These are phyloP conservation scores for Gryon sp. DNA, from an alignment of 1,140 invertebrate species.

Conservation along the genomic window DNA sequence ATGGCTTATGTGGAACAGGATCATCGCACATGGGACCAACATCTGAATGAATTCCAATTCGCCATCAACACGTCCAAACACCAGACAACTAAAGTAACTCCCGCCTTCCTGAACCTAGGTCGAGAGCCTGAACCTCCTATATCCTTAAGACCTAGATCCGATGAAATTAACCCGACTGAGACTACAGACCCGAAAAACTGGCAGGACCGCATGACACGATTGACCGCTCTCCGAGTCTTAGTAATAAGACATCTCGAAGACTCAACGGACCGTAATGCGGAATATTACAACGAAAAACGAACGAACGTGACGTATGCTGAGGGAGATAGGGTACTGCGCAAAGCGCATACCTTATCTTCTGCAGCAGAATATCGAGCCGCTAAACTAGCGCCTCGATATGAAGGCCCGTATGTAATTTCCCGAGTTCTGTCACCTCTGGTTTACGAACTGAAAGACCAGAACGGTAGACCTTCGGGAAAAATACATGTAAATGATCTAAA, in stretches of 20 bases:
- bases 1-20: not conserved
- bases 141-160: not conserved
- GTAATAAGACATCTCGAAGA: slow-evolving; percentile 1
- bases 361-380: not conserved
- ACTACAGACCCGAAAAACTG: not conserved
- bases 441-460: not conserved
- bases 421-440: not conserved
- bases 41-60: slow-evolving; percentile 3
- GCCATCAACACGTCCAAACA: not conserved
- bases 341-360: not conserved
- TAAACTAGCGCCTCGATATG: slow-evolving; percentile 1
- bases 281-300: not conserved
- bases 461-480: not conserved
- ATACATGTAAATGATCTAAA: not conserved
- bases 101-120: slow-evolving; percentile 4
- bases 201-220: not conserved
- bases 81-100: not conserved
- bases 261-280: not conserved
- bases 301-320: not conserved
- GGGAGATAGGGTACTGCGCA: not conserved
- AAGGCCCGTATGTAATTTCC: slow-evolving; percentile 7
- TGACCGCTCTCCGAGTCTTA: not conserved
- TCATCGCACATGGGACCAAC: not conserved
- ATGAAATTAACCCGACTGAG: not conserved
- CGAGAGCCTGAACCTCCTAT: not conserved